Evolutionary conservation across 2,888 invertebrate species (phyloP), one percentile per base, ranked within the genome.

Genomic region (Aquatica leii): DNA sequence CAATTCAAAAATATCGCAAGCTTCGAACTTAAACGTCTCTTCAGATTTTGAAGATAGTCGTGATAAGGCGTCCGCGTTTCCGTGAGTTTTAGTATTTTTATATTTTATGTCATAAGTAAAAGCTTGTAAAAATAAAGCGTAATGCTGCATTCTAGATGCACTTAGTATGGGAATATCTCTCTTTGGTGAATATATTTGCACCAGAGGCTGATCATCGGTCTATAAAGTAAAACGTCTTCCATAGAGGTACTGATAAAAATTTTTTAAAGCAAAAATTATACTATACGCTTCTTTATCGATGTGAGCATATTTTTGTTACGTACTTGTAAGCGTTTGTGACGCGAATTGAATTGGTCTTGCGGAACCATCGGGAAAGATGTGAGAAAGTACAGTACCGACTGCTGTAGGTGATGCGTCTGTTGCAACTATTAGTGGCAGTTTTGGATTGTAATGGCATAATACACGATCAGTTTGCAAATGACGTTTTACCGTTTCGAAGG

Each of bases 221-320:
- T n/a, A 17, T 12, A 49, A 15, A 2, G 15, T 2, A 24, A 49
- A 49, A 3, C 14, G 17, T 18, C 17, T 49, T 20, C 49, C 20
- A 24, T 49, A 49, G 20, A 49, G 49, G 5, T 49, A 49, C 11
- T 49, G 20, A 24, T 49, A 49, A 2, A 49, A 49, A 2, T 12
- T 46, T 11, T 17, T 12, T 2, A 46, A 2, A 2, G 12, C 46
- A 46, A 46, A 46, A 31, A 6, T n/a, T n/a, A n/a, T n/a, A n/a
- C n/a, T n/a, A n/a, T n/a, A n/a, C n/a, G n/a, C n/a, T n/a, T n/a
- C n/a, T n/a, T n/a, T n/a, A n/a, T n/a, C n/a, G n/a, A n/a, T n/a
- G n/a, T n/a, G n/a, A n/a, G n/a, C n/a, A n/a, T n/a, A n/a, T n/a
- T n/a, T n/a, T n/a, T n/a, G n/a, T n/a, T n/a, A n/a, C n/a, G n/a